Conservation (phyloP, 2,113 vertebrate genomes). For the Dicaeum eximium region DNA sequence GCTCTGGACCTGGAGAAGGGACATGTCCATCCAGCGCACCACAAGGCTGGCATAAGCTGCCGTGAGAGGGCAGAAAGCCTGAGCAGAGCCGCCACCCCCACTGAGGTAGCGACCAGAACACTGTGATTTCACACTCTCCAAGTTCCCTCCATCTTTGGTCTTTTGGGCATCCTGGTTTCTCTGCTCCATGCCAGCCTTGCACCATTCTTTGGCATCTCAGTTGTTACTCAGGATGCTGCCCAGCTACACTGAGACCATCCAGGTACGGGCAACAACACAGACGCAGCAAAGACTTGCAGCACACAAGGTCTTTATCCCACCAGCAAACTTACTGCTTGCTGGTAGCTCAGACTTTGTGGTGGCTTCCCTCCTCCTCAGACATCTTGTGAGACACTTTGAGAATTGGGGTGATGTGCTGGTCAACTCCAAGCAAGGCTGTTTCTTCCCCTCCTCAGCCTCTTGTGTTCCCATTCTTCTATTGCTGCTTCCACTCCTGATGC, state of each 20-base stretch:
- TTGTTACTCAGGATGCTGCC: not conserved
- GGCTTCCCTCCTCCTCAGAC: not conserved
- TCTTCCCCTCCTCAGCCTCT: not conserved
- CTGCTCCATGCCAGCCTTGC: not conserved
- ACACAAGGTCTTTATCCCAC: not conserved
- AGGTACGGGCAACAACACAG: not conserved
- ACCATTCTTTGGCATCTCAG: not conserved
- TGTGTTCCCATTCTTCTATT: constrained; percentile 35
- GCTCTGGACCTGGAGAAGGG: not conserved
- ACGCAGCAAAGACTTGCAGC: not conserved
- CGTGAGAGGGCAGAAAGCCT: not conserved
- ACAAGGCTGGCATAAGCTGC: accelerated
- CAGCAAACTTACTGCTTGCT: not conserved
- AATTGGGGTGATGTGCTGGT: not conserved
- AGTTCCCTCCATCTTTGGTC: not conserved
- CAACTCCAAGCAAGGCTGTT: not conserved
- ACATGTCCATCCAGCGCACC: not conserved
- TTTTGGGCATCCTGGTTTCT: not conserved
- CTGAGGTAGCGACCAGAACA: not conserved
- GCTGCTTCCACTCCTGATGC: constrained; percentile 50
- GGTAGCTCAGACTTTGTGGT: not conserved
- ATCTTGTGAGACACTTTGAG: not conserved
- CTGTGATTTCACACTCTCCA: not conserved
- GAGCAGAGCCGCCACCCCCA: not conserved
- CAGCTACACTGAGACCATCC: not conserved